These are phyloP conservation scores for Polypterus senegalus DNA, from an alignment of 2,113 vertebrate species.

Conservation along the genomic window DNA sequence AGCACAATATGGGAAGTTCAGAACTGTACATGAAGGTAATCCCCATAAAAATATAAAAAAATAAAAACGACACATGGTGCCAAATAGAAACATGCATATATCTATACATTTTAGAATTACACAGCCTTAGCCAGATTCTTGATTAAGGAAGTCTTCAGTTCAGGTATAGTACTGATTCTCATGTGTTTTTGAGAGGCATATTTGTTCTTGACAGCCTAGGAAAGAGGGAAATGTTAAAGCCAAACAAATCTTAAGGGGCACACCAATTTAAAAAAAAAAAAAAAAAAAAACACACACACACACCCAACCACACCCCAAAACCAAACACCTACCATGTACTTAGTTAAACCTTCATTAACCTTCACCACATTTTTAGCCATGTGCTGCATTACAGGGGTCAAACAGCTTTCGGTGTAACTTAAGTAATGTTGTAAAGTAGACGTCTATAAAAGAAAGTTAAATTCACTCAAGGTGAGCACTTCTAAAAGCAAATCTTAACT, in stretches of 20 bases:
- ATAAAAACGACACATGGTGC: slow-evolving; percentile 19
- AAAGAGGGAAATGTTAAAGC: neutral
- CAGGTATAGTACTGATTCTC: slow-evolving; percentile 50
- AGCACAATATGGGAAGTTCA: too few species aligned
- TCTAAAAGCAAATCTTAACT: neutral
- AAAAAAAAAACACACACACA: neutral
- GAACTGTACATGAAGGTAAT: slow-evolving; percentile 1
- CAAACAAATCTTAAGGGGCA: neutral
- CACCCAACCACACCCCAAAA: neutral
- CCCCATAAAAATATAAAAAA: slow-evolving; percentile 22
- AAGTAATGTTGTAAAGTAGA: slow-evolving; percentile 51
- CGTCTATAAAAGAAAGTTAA: slow-evolving; percentile 27
- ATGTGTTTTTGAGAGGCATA: slow-evolving; percentile 49
- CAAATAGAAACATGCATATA: neutral
- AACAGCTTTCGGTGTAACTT: slow-evolving; percentile 44
- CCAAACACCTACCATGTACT: slow-evolving; percentile 50
- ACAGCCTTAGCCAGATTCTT: slow-evolving; percentile 45
- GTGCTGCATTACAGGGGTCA: slow-evolving; percentile 60
- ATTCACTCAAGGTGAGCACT: too few species aligned
- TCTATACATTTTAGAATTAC: slow-evolving; percentile 9
- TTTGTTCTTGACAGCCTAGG: slow-evolving; percentile 65
- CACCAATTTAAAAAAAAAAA: neutral
- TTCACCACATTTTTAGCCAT: slow-evolving; percentile 70
- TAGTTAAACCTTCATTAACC: slow-evolving; percentile 50
- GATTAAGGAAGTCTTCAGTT: slow-evolving; percentile 49